Conservation (phyloP, 2,888 invertebrate species). For the Catotricha subobsoleta region DNA sequence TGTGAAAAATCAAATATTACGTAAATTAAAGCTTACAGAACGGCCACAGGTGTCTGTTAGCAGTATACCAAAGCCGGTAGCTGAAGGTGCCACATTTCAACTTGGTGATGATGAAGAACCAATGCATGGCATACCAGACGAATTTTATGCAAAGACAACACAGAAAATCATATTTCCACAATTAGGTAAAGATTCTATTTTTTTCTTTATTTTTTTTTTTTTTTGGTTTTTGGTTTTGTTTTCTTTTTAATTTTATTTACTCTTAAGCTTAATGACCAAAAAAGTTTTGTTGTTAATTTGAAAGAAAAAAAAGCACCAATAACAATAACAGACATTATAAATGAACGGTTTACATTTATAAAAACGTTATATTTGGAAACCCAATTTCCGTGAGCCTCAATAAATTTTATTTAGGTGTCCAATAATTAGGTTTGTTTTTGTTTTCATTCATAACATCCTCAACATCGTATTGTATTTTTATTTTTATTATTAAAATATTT, state of each 20-base stretch:
- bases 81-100: slow-evolving; percentile 45
- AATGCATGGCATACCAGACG: slow-evolving; percentile 44
- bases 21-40: slow-evolving; percentile 57
- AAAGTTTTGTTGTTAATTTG: too few species aligned
- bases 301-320: too few species aligned
- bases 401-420: too few species aligned
- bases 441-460: too few species aligned
- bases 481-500: too few species aligned
- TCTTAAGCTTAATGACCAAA: too few species aligned
- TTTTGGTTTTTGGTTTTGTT: neutral
- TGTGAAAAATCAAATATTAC: slow-evolving; percentile 68
- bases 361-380: too few species aligned
- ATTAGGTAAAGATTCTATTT: slow-evolving; percentile 38
- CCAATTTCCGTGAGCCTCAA: too few species aligned
- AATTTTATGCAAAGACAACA: slow-evolving; percentile 68
- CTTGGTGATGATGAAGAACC: slow-evolving; percentile 34
- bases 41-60: slow-evolving; percentile 40
- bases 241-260: neutral
- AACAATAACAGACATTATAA: too few species aligned
- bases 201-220: neutral
- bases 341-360: too few species aligned
- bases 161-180: slow-evolving; percentile 68
- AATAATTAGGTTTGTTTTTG: too few species aligned
- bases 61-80: slow-evolving; percentile 55
- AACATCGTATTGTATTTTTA: too few species aligned